Evolutionary conservation across 2,797 vertebrate genomes (phyloP).

Genomic region (Pantherophis alleghaniensis): DNA sequence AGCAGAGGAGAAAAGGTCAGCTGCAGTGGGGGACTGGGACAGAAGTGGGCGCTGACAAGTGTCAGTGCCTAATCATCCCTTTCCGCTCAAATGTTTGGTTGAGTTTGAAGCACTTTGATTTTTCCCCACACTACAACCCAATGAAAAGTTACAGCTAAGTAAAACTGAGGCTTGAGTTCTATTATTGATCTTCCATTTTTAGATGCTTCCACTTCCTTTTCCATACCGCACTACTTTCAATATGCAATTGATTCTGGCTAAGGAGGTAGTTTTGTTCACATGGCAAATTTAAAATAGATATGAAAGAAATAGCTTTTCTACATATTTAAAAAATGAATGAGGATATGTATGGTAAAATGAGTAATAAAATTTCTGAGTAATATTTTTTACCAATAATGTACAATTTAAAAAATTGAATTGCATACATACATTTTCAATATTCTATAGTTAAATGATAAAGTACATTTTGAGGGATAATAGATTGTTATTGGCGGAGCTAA

Average conservation of each 20-base stretch:
- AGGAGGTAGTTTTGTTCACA: neutral
- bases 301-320: neutral
- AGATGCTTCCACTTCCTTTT: neutral
- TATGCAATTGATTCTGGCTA: neutral
- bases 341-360: neutral
- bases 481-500: neutral
- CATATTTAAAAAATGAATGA: neutral
- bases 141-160: neutral
- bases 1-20: too few relatives aligned
- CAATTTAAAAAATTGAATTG: neutral
- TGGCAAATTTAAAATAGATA: neutral
- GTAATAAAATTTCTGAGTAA: conserved; percentile 9
- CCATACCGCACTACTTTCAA: too few relatives aligned
- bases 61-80: too few relatives aligned
- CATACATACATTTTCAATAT: neutral
- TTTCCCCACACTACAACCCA: too few relatives aligned
- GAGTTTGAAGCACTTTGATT: neutral
- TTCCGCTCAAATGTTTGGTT: neutral
- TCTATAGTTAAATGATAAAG: neutral
- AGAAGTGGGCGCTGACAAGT: too few relatives aligned
- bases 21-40: too few relatives aligned
- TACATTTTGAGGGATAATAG: neutral
- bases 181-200: neutral
- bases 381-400: neutral
- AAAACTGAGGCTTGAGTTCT: neutral